Conservation (phyloP, 2,888 invertebrate species). For the Heliconius charithonia region DNA sequence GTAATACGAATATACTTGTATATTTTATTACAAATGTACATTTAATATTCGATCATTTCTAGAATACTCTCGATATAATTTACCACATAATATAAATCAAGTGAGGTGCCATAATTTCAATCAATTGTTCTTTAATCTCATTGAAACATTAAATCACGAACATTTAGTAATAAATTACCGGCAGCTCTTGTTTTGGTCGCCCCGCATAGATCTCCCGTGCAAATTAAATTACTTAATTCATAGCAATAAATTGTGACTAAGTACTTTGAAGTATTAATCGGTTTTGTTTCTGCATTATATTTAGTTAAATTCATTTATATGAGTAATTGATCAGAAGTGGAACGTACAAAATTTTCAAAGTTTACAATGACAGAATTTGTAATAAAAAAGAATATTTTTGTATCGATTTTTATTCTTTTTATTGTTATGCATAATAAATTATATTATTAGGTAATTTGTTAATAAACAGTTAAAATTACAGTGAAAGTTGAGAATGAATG, state of each 20-base stretch:
- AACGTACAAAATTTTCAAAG: background rate
- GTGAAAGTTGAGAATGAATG: too few relatives aligned
- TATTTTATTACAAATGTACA: background rate
- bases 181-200: constrained; percentile 35
- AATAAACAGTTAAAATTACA: too few relatives aligned
- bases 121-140: constrained; percentile 34
- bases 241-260: constrained; percentile 26
- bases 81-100: constrained; percentile 11
- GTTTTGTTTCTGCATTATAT: background rate
- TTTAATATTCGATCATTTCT: background rate
- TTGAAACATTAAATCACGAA: constrained; percentile 35
- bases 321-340: background rate
- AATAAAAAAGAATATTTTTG: too few relatives aligned
- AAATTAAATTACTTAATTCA: constrained; percentile 42
- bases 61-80: background rate
- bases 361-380: too few relatives aligned
- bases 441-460: too few relatives aligned
- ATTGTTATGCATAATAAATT: too few relatives aligned
- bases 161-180: constrained; percentile 32
- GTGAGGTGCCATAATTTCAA: constrained; percentile 28
- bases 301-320: background rate
- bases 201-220: constrained; percentile 34
- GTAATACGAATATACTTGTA: too few relatives aligned
- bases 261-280: constrained; percentile 4
- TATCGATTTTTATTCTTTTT: too few relatives aligned